Conservation (phyloP, 2,113 vertebrate species). For the Caracal caracal region DNA sequence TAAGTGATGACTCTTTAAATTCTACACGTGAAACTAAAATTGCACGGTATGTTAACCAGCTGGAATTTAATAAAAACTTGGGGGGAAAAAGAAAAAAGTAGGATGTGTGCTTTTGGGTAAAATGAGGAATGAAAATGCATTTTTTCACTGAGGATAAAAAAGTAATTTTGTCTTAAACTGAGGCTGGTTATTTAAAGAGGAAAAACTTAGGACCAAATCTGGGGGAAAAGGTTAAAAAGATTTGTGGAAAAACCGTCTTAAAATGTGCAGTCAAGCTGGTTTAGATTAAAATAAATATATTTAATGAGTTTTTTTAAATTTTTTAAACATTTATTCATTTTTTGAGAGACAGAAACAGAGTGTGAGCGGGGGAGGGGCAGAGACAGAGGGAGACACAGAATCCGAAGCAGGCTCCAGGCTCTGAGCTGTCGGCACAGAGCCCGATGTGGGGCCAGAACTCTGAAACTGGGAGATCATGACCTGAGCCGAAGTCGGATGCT, state of each 20-base stretch:
- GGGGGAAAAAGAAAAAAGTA: not conserved
- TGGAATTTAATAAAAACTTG: not conserved
- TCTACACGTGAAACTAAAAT: not conserved
- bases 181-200: not conserved
- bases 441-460: too few species aligned
- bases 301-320: not conserved
- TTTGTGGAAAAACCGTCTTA: not conserved
- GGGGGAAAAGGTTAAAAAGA: not conserved
- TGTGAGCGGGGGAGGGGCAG: too few species aligned
- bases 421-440: too few species aligned
- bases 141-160: not conserved
- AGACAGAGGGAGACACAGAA: too few species aligned
- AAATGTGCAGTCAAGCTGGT: not conserved
- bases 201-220: not conserved
- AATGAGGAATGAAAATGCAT: not conserved
- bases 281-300: not conserved
- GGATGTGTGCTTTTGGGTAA: not conserved
- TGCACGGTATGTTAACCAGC: not conserved
- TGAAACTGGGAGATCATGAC: too few species aligned
- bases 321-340: too few species aligned
- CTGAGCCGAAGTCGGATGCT: too few species aligned
- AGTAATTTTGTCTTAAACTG: not conserved
- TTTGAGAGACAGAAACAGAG: too few species aligned
- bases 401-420: too few species aligned
- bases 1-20: not conserved